Conservation (phyloP, 2,797 vertebrate species). For the Pantherophis alleghaniensis region DNA sequence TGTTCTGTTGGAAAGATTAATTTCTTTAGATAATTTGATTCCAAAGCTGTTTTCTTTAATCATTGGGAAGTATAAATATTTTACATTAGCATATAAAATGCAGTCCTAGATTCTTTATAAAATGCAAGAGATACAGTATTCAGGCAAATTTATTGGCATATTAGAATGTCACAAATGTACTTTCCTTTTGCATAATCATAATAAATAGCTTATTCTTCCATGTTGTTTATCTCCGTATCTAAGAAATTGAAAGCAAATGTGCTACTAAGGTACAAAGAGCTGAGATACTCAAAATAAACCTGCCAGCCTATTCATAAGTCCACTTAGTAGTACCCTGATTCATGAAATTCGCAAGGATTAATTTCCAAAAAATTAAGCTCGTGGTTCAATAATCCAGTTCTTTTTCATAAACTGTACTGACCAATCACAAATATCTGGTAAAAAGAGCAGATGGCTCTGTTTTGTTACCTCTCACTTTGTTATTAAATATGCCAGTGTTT, state of each 20-base stretch:
- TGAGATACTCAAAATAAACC: not conserved
- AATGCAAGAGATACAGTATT: slow-evolving; percentile 37
- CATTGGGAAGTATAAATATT: slow-evolving; percentile 55
- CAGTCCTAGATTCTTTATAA: slow-evolving; percentile 49
- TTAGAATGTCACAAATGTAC: slow-evolving; percentile 30
- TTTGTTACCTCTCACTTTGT: not conserved
- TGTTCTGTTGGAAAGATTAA: slow-evolving; percentile 59
- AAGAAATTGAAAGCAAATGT: slow-evolving; percentile 42
- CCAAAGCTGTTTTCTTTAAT: slow-evolving; percentile 64
- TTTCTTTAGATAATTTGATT: slow-evolving; percentile 58
- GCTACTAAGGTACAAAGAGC: slow-evolving; percentile 27
- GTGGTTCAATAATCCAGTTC: not conserved
- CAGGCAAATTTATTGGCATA: slow-evolving; percentile 1
- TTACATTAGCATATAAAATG: slow-evolving; percentile 53
- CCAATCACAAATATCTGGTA: not conserved
- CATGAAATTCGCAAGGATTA: not conserved
- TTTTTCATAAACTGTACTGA: not conserved
- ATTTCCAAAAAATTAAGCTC: not conserved
- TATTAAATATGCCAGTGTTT: not conserved
- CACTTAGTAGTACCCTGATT: not conserved
- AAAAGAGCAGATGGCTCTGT: not conserved
- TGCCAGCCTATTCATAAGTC: not conserved
- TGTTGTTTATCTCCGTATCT: not conserved
- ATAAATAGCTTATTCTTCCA: not conserved
- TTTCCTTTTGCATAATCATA: not conserved